Evolutionary conservation across 2,888 invertebrate species (phyloP).

Genomic region (Netelia inedita): DNA sequence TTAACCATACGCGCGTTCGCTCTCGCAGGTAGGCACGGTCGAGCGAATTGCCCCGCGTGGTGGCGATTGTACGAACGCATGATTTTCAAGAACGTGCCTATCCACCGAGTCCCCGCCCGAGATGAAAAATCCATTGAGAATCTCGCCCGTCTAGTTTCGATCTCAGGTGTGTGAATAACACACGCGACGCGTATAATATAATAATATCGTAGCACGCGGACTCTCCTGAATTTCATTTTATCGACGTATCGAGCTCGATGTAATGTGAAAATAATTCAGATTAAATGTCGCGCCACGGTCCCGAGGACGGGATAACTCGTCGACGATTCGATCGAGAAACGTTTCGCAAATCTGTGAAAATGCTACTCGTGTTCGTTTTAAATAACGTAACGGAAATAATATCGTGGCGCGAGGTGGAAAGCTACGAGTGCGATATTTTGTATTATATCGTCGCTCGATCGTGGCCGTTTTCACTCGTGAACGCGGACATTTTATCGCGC

Average conservation of each 20-base stretch:
- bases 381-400: neutral
- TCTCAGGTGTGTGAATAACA: slow-evolving; percentile 10
- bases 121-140: neutral
- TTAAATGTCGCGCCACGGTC: neutral
- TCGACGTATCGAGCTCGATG: neutral
- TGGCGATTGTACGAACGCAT: neutral
- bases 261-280: slow-evolving; percentile 24
- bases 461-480: neutral
- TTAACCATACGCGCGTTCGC: slow-evolving; percentile 20
- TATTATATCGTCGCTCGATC: neutral
- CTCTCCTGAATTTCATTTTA: neutral
- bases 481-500: neutral
- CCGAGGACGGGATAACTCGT: neutral
- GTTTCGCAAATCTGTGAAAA: neutral
- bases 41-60: slow-evolving; percentile 14
- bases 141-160: slow-evolving; percentile 6
- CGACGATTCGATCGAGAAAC: neutral
- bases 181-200: neutral
- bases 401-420: neutral
- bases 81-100: slow-evolving; percentile 41
- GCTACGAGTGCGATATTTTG: neutral
- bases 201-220: neutral
- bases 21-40: slow-evolving; percentile 23
- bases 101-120: neutral
- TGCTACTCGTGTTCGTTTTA: neutral